These are phyloP conservation scores for Ennomos quercinarius DNA, from an alignment of 2,888 invertebrate genomes.

Conservation along the genomic window DNA sequence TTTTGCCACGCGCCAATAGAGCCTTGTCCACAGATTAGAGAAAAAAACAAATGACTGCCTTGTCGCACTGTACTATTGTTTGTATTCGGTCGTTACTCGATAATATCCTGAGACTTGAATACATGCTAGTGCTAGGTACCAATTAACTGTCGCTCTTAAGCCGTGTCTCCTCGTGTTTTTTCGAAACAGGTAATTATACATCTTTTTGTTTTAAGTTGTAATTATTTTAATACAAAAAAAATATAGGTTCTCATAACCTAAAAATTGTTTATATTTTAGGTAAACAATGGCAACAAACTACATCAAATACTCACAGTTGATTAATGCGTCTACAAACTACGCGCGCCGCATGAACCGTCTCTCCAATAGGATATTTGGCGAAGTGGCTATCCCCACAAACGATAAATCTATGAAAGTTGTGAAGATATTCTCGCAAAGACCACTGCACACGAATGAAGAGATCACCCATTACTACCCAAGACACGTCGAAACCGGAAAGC, in stretches of 20 bases:
- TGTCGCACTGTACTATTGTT: too few species aligned
- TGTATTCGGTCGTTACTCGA: too few species aligned
- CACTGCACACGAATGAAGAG: slow-evolving; percentile 89
- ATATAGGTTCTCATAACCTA: slow-evolving; percentile 16
- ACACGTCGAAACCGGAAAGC: slow-evolving; percentile 89
- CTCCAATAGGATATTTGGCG: slow-evolving; percentile 95
- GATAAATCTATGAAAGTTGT: slow-evolving; percentile 92
- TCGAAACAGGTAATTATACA: too few species aligned
- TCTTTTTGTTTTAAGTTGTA: too few species aligned
- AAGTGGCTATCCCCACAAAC: slow-evolving; percentile 92
- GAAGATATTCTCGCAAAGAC: slow-evolving; percentile 90
- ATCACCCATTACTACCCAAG: slow-evolving; percentile 94
- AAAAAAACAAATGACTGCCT: too few species aligned
- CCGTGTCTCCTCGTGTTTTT: too few species aligned
- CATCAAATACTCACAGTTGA: slow-evolving; percentile 89
- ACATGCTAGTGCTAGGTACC: too few species aligned
- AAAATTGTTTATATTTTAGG: slow-evolving; percentile 8
- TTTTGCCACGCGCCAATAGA: too few species aligned
- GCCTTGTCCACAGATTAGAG: too few species aligned
- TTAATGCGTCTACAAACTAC: slow-evolving; percentile 91
- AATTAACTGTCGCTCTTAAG: too few species aligned
- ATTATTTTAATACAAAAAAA: too few species aligned
- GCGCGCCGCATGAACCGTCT: slow-evolving; percentile 93
- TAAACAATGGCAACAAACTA: slow-evolving; percentile 85
- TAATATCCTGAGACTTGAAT: too few species aligned